A percentile compares a stretch with the other conserved stretches of the same genome.
Conservation (phyloP, 2,797 vertebrate species). For the Malurus leucopterus region DNA sequence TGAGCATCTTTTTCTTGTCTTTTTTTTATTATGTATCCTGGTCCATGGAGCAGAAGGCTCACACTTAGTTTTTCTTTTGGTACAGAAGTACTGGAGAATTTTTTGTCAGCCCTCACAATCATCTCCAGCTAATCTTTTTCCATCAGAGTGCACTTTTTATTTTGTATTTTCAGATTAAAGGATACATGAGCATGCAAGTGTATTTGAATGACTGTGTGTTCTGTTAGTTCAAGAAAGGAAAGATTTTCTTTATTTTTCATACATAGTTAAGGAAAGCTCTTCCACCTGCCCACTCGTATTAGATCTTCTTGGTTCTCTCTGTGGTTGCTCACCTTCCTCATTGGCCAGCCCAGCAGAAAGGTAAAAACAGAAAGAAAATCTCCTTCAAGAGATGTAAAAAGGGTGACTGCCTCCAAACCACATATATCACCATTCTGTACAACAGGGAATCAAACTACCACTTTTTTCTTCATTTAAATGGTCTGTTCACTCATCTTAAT, state of each 20-base stretch:
- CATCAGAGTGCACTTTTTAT: rapidly evolving
- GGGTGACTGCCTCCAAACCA: neutral
- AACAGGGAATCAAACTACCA: neutral
- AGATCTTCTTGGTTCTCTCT: neutral
- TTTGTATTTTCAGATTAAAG: neutral
- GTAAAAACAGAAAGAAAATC: neutral
- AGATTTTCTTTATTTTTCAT: neutral
- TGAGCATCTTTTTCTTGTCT: neutral
- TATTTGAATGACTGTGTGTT: neutral
- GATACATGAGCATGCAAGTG: rapidly evolving
- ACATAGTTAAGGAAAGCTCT: neutral
- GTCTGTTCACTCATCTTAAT: neutral
- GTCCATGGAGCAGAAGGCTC: neutral
- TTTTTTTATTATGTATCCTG: neutral
- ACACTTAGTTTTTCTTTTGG: neutral
- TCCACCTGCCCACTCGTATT: neutral
- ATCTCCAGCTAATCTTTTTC: neutral
- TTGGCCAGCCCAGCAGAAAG: neutral
- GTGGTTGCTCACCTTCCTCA: neutral
- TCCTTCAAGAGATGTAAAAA: neutral
- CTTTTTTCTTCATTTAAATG: conserved; percentile 18
- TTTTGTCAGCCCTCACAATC: neutral
- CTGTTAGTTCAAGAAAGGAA: neutral
- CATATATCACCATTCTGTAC: neutral
- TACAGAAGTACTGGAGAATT: neutral